Conservation (phyloP, 2,113 vertebrate genomes). For the Vidua chalybeata region DNA sequence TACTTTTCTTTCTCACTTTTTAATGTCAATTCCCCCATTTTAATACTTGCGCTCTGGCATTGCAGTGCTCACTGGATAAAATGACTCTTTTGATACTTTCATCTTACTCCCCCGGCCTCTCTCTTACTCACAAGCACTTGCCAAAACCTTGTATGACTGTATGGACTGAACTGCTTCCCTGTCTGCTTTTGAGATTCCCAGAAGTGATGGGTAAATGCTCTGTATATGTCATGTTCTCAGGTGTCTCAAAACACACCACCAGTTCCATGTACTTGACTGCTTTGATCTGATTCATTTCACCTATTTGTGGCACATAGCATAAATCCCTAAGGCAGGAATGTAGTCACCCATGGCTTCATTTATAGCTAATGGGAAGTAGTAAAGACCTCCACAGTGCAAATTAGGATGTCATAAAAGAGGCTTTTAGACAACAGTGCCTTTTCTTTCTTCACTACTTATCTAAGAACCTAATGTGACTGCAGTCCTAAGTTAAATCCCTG, state of each 20-base stretch:
- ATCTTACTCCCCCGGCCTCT: background rate
- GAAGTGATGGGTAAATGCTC: background rate
- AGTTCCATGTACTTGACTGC: background rate
- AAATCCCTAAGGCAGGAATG: background rate
- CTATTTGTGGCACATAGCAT: background rate
- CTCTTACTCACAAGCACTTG: background rate
- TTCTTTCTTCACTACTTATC: background rate
- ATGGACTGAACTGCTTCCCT: background rate
- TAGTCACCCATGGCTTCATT: background rate
- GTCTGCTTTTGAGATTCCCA: background rate
- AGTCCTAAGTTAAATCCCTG: background rate
- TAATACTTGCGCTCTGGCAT: background rate
- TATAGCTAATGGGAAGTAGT: background rate
- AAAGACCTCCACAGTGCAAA: background rate
- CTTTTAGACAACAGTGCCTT: background rate
- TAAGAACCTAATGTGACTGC: background rate
- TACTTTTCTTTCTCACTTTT: background rate
- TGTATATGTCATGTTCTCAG: background rate
- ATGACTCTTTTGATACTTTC: background rate
- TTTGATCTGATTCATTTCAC: background rate
- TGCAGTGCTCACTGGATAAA: background rate
- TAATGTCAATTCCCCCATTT: background rate
- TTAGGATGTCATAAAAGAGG: background rate
- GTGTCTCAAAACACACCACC: background rate
- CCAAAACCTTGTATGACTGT: background rate